Evolutionary conservation across 1,140 invertebrate genomes (phyloP), one percentile per base, ranked within the genome.

Genomic region (Drosophila simulans): DNA sequence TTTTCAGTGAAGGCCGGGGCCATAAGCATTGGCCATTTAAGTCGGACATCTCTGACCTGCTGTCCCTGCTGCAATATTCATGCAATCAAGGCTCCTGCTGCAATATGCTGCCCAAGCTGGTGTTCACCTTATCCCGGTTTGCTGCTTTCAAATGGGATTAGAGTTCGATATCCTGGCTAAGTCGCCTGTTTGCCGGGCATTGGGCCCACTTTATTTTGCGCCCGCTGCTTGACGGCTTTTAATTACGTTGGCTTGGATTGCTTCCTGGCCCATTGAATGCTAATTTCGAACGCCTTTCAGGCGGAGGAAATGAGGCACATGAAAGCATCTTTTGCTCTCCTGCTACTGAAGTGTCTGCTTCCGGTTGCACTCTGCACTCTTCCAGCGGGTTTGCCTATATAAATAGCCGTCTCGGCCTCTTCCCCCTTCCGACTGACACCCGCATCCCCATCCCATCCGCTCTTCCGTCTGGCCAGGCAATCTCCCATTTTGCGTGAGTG

Each of bases 121-220:
- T 22, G 43, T 17, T 13, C 42, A 15, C n/a, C 52, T 25, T 20
- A 27, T 34, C 39, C 55, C n/a, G 52, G 40, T 20, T 20, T 12
- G 13, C 42, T 31, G n/a, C 39, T 43, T 35, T 13, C 37, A 51
- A 62, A 76, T 65, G 31, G 54, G 64, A 54, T 59, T 55, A 71
- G 35, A 73, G 84, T 64, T 89, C 83, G 84, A 88, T 80, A 88
- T 83, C 76, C 84, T 70, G 15, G 48, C 52, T 34, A 55, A 35
- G 31, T 17, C 11, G 22, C 15, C 43, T 46, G 15, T 57, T 40
- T 31, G 37, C 2, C 25, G 27, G 31, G n/a, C 31, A 17, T 73
- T 39, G 34, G n/a, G n/a, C 35, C 37, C 11, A 31, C 13, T 69
- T 11, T 10, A 45, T 35, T 52, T 51, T 56, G 34, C 35, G 34